Base-by-base conservation (phyloP, 2,113 vertebrate genomes). In the Notothenia coriiceps region DNA sequence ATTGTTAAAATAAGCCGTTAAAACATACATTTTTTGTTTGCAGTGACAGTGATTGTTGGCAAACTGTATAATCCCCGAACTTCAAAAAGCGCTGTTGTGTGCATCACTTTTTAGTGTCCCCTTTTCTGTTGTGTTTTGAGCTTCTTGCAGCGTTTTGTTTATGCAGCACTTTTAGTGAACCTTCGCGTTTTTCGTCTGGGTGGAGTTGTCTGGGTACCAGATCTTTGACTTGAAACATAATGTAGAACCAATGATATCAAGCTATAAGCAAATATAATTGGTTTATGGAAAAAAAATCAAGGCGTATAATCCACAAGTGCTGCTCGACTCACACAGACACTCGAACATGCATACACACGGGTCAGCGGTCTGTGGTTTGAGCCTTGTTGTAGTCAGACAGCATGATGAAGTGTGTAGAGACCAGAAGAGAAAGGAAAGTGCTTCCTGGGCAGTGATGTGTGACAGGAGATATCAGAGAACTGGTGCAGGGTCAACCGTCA, bases 381-480 rank as follows among this genome's bases (percentile, higher is more conserved):
- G 70, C 71, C 77, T 66, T 62, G 74, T 88, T 79, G 67, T 73
- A 80, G 85, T 83, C 68, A 87, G 88, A 89, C 81, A 92, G 80
- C 86, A 91, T 86, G 88, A 85, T 86, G 79, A 89, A 89, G 91
- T 91, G 79, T 91, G 90, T 80, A 57, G 86, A 86, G 89, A 84
- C 77, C 79, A 80, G 63, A 52, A 54, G 76, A 92, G 88, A 93
- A 94, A 89, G 77, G 89, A 90, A 88, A 92, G 91, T 80, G 89
- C 91, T 89, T 91, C 88, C 67, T 74, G 90, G 84, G 86, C 89
- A 90, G 80, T 88, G 91, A 93, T 91, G 91, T 92, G 88, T 95
- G 91, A 93, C 90, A 79, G 86, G 74, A 92, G 94, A 94, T 92
- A 94, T 89, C 83, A 91, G 89, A 91, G 91, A 91, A 90, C 70